Base-by-base conservation (phyloP, 2,113 vertebrate species). In the Agapornis roseicollis region DNA sequence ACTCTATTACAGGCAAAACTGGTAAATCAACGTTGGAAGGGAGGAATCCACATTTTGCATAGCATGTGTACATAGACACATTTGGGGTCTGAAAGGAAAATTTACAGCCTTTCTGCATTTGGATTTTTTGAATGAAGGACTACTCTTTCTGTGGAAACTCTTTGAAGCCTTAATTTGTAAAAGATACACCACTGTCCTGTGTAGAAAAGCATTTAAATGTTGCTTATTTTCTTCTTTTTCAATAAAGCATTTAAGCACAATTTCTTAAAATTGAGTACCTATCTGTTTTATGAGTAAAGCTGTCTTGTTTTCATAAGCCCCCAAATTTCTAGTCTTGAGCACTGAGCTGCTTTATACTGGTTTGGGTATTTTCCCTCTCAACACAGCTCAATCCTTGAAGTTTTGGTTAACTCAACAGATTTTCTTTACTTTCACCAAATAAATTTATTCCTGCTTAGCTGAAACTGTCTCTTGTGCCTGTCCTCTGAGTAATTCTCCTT, bases 281-380 rank as follows among this genome's bases (percentile, higher is more conserved):
- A 9, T 20, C 14, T 81, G 52, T 28, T 82, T 70, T 74, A 49
- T 53, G 31, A 84, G 35, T 74, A 61, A 53, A 42, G 6, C n/a
- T 80, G 14, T 47, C 31, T 73, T 58, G 53, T 10, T 90, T 68
- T 72, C 85, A 28, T 68, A 55, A 17, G 23, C 35, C 28, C 19
- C 11, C 12, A 68, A 20, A 77, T 79, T 66, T 92, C 68, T 52
- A n/a, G 14, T 87, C 39, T 65, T 79, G 18, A 92, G 24, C 17
- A 11, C 17, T 49, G 66, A 56, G 3, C 31, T 72, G 14, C 28
- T 79, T 80, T 46, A 17, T 42, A 39, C 20, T 24, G 35, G 28
- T 72, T 52, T 42, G 11, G 1, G 0, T 0, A 11, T 50, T 58
- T 80, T 8, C 7, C 35, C 41, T 41, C 11, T 64, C 10, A 25